Evolutionary conservation across 2,888 invertebrate species (phyloP), one percentile per base, ranked within the genome.

Genomic region (Ormyrus labotus): DNA sequence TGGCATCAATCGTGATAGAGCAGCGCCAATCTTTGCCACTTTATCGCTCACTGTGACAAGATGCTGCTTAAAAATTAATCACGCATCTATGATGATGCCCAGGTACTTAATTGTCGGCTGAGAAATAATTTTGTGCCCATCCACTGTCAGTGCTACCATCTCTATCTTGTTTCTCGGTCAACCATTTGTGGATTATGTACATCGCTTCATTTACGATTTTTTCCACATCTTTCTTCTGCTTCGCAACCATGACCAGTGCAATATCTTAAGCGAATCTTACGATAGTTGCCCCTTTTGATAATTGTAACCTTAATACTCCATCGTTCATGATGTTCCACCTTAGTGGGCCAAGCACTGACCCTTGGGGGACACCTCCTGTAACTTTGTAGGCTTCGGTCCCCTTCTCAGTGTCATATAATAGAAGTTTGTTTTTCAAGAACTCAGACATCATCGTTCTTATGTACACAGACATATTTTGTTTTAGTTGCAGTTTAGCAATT

Each of bases 351-450:
- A 60, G 34, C 34, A 60, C 19, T 60, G 60, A 60, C 6, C 34
- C 60, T 60, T 60, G 19, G 60, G 60, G 60, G 19, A 60, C 60
- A 9, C 60, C 60, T 60, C 60, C 34, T 60, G 60, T 13, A 19
- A 60, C 60, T 60, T 60, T 34, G 34, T 60, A 60, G 19, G 19
- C 19, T 19, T 60, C 10, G 34, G 60, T 60, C 6, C 13, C 60
- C 5, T 34, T 60, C 34, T 13, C 19, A 34, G 60, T 60, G 19
- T 57, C 57, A 57, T 57, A 57, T 57, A 57, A 10, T 57, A 57
- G 11, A n/a, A 57, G 7, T n/a, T n/a, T 60, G 7, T 60, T 34
- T 34, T 60, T 60, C 60, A 60, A 34, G 9, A 19, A 60, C 19
- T 60, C 60, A 6, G 60, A 60, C 34, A 60, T 60, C 34, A 60